Base-by-base conservation (phyloP, 2,888 invertebrate species). In the Synergus gifuensis region DNA sequence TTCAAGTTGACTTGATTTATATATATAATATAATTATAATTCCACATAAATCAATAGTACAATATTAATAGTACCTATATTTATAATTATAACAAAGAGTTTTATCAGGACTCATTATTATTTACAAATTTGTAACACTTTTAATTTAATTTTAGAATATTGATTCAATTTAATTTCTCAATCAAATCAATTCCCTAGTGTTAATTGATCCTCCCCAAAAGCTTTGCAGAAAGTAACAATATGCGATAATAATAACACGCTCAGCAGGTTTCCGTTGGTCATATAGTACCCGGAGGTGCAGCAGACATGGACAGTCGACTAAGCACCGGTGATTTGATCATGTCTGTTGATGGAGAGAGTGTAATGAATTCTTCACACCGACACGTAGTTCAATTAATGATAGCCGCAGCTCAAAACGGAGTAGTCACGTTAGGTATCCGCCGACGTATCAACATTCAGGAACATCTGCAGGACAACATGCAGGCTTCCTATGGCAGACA, bases 251-350 rank as follows among this genome's bases (percentile, higher is more conserved):
- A 82, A 86, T 86, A 82, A 84, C 82, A 87, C 83, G 87, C 88
- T 87, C 88, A 89, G 83, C 92, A 95, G 95, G 95, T 99, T 82
- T 98, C 98, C 12, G 98, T 99, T 44, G 99, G 99, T 2, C 98
- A 98, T 91, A 98, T 99, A 83, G 98, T 99, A 78, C 97, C 98
- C 0, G 98, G 98, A 40, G 99, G 99, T 4, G 97, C 99, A 2
- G 99, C 98, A 2, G 97, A 97, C 92, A 92, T 97, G 67, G 98
- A 99, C 93, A 98, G 98, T 0, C 94, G 98, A 62, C 95, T 99
- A 78, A 95, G 96, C 62, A 96, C 98, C 0, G 98, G 98, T 0
- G 99, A 99, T 92, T 96, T 99, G 91, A 97, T 99, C 81, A 95
- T 98, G 77, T 97, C 97, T 78, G 98, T 99, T 78, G 98, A 99